Percentiles rank a stretch among this genome's conserved stretches.
Evolutionary conservation across 2,888 invertebrate species (phyloP).

Genomic region (Acronicta psi): DNA sequence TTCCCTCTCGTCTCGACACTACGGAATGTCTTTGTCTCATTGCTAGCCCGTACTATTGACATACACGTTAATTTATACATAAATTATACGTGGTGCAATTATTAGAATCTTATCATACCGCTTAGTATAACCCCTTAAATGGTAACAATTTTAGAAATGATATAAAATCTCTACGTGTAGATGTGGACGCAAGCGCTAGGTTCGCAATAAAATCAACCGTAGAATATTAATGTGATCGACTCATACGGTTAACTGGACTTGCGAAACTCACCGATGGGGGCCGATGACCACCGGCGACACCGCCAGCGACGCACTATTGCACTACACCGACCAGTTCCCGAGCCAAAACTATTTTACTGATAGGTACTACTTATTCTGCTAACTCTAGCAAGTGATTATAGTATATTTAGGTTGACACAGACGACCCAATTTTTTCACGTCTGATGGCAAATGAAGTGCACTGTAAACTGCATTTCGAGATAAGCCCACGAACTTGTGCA

Average conservation of each 20-base stretch:
- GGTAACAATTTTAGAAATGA: conserved; percentile 33
- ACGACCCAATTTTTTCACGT: conserved; percentile 68
- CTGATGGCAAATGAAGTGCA: conserved; percentile 71
- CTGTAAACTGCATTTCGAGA: conserved; percentile 79
- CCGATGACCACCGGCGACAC: conserved; percentile 84
- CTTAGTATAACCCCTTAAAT: conserved; percentile 20
- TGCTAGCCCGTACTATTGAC: conserved; percentile 61
- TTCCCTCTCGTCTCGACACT: conserved; percentile 80
- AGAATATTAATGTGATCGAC: conserved; percentile 86
- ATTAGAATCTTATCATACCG: conserved; percentile 11
- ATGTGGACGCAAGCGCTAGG: conserved; percentile 73
- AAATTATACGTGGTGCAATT: conserved; percentile 34
- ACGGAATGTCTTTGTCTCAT: conserved; percentile 82
- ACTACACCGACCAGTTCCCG: conserved; percentile 66
- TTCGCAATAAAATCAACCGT: conserved; percentile 80
- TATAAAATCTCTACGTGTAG: conserved; percentile 34
- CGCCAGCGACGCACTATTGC: conserved; percentile 63
- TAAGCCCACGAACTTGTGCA: conserved; percentile 76
- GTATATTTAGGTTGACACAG: conserved; percentile 49
- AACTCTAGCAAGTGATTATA: conserved; percentile 29
- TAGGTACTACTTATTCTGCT: conserved; percentile 61
- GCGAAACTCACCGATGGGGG: conserved; percentile 85
- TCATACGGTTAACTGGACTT: conserved; percentile 87
- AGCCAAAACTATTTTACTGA: conserved; percentile 61
- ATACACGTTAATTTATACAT: conserved; percentile 52